These are phyloP conservation scores for Scomber scombrus DNA, from an alignment of 2,113 vertebrate genomes.

Conservation along the genomic window DNA sequence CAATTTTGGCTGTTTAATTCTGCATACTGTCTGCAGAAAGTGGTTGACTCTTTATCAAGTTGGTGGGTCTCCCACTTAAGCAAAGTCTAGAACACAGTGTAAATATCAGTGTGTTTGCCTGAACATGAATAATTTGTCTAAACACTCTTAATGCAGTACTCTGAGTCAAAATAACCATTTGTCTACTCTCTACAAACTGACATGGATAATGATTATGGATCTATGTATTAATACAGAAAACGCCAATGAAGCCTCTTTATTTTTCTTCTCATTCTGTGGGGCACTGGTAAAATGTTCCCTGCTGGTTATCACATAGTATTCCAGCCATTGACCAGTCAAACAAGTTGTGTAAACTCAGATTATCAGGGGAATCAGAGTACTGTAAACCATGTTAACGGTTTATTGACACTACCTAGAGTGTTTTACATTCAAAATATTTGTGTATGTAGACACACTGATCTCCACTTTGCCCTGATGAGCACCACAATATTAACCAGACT, in stretches of 20 bases:
- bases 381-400: conserved; percentile 7
- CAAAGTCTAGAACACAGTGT: conserved; percentile 6
- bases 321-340: neutral
- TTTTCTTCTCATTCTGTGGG: neutral
- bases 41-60: neutral
- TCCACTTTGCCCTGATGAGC: conserved; percentile 25
- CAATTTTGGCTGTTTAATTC: neutral
- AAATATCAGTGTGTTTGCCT: conserved; percentile 58
- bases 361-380: neutral
- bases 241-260: neutral
- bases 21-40: neutral
- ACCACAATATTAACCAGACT: conserved; percentile 3
- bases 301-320: neutral
- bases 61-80: neutral
- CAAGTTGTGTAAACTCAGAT: neutral
- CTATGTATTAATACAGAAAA: neutral
- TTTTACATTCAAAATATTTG: conserved; percentile 13
- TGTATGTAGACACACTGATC: conserved; percentile 51
- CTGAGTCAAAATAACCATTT: neutral
- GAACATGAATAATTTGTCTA: conserved; percentile 25
- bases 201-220: neutral
- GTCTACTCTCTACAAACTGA: neutral
- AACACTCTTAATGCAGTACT: neutral
- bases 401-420: neutral
- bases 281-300: neutral